Evolutionary conservation across 2,797 vertebrate genomes (phyloP).

Genomic region (Tokudaia muenninki): DNA sequence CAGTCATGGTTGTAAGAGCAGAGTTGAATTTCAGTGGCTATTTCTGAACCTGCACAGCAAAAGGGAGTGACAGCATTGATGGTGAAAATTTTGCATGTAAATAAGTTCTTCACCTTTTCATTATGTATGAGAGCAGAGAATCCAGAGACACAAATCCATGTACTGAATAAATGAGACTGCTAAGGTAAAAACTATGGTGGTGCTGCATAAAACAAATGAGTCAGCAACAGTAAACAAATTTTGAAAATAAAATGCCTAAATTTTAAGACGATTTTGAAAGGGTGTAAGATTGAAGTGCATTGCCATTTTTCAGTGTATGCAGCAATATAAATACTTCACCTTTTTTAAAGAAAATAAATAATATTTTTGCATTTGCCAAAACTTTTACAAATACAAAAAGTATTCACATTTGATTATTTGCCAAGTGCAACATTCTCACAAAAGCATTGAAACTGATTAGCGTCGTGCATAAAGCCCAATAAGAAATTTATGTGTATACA

Average conservation of each 20-base stretch:
- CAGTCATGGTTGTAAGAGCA: slow-evolving; percentile 22
- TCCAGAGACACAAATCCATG: slow-evolving; percentile 44
- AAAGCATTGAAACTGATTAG: background rate
- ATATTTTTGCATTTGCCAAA: background rate
- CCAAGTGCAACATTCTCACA: background rate
- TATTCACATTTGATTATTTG: slow-evolving; percentile 8
- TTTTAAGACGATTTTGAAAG: slow-evolving; percentile 53
- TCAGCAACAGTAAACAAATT: slow-evolving; percentile 27
- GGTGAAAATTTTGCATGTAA: slow-evolving; percentile 63
- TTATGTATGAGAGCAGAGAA: slow-evolving; percentile 61
- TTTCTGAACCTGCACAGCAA: slow-evolving; percentile 53
- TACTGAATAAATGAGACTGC: slow-evolving; percentile 55
- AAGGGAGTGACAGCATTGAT: slow-evolving; percentile 36
- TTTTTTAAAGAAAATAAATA: background rate
- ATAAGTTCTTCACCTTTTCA: slow-evolving; percentile 64
- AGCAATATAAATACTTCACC: background rate
- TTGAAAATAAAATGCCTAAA: background rate
- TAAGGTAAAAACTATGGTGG: background rate
- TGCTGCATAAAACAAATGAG: slow-evolving; percentile 19
- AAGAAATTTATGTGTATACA: background rate
- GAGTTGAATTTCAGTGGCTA: slow-evolving; percentile 28
- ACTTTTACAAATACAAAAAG: background rate
- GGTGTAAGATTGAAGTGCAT: background rate
- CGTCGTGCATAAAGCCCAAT: background rate
- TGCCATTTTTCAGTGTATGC: background rate